Conservation (phyloP, 2,888 invertebrate genomes). For the Megalurothrips usitatus region DNA sequence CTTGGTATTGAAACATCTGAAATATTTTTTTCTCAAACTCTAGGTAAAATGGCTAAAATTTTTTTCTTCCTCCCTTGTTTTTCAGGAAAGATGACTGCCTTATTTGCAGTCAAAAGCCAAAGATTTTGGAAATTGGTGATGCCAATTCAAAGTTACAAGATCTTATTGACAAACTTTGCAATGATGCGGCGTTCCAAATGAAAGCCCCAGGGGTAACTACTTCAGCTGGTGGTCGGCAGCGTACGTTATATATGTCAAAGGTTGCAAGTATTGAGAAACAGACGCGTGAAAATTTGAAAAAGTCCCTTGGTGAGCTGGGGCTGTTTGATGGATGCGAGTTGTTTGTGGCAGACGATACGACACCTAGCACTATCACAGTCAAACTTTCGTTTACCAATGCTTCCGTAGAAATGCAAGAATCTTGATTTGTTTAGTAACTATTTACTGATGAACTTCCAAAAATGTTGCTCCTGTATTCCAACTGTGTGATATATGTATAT, state of each 20-base stretch:
- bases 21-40: slow-evolving; percentile 32
- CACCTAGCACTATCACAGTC: slow-evolving; percentile 74
- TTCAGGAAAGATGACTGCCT: slow-evolving; percentile 11
- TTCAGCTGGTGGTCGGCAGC: slow-evolving; percentile 73
- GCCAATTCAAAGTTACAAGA: slow-evolving; percentile 69
- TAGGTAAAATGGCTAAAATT: background rate
- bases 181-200: slow-evolving; percentile 78
- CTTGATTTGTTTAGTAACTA: background rate
- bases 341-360: slow-evolving; percentile 86
- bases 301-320: slow-evolving; percentile 79
- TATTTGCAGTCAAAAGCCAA: slow-evolving; percentile 48
- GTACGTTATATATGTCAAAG: slow-evolving; percentile 89
- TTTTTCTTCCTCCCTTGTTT: background rate
- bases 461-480: no score
- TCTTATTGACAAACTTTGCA: slow-evolving; percentile 73
- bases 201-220: slow-evolving; percentile 85
- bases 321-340: slow-evolving; percentile 79
- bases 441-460: background rate
- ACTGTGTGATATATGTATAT: no score
- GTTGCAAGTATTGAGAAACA: slow-evolving; percentile 87
- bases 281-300: slow-evolving; percentile 82
- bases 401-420: slow-evolving; percentile 9
- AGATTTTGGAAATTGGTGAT: slow-evolving; percentile 59
- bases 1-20: slow-evolving; percentile 72
- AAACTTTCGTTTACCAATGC: slow-evolving; percentile 58